A percentile compares a stretch with the other conserved stretches of the same genome.
Evolutionary conservation across 2,888 invertebrate species (phyloP).

Genomic region (Limenitis camilla): DNA sequence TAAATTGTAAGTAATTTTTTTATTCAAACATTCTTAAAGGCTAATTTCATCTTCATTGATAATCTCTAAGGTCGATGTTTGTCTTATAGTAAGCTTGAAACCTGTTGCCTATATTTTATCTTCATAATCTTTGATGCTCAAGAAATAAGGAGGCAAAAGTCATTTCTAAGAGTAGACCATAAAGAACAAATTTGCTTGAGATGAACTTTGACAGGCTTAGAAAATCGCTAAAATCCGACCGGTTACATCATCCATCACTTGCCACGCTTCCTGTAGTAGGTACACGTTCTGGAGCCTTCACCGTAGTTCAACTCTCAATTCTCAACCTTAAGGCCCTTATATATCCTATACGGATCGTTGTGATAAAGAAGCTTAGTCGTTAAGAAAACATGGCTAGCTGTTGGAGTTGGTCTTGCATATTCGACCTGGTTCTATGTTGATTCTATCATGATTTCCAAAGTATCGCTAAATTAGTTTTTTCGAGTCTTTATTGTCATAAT

Average conservation of each 20-base stretch:
- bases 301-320: too few species aligned
- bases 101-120: neutral
- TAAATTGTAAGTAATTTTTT: conserved; percentile 38
- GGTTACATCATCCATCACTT: conserved; percentile 21
- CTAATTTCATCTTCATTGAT: neutral
- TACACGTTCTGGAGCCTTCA: conserved; percentile 20
- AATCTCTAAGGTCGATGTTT: neutral
- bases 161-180: neutral
- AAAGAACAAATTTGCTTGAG: neutral
- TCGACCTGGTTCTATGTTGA: too few species aligned
- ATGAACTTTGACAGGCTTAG: neutral
- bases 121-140: too few species aligned
- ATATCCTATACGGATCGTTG: too few species aligned
- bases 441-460: too few species aligned
- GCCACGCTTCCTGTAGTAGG: conserved; percentile 21
- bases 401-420: too few species aligned
- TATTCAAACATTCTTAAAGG: neutral
- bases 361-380: too few species aligned
- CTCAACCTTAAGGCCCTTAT: too few species aligned
- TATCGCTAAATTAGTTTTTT: too few species aligned
- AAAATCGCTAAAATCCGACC: conserved; percentile 1
- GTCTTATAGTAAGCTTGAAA: neutral
- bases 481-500: too few species aligned
- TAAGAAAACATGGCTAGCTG: too few species aligned
- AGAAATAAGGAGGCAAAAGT: neutral